Percentiles rank a stretch among this genome's conserved stretches.
phyloP scores from a whole-genome alignment of 2,888 invertebrate species.

The Xanthorhoe designata region DNA sequence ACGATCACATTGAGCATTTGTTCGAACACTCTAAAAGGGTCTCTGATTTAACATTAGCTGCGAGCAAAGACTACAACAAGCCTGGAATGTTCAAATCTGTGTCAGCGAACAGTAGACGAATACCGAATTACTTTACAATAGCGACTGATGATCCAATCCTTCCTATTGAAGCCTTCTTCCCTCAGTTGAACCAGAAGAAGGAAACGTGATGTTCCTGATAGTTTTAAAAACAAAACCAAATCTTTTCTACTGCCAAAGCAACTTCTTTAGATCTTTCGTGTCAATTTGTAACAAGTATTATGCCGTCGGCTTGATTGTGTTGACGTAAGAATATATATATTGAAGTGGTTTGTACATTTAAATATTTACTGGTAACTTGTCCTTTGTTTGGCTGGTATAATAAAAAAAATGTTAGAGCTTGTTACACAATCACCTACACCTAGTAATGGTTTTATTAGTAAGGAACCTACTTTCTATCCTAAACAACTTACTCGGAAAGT shows the following conservation, averaged over 20 bases:
- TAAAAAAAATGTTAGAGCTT: too few relatives aligned
- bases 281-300: conserved; percentile 13
- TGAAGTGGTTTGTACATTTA: too few relatives aligned
- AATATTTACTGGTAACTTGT: neutral
- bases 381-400: neutral
- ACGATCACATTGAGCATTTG: conserved; percentile 72
- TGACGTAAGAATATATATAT: neutral
- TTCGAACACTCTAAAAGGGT: conserved; percentile 88
- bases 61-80: conserved; percentile 89
- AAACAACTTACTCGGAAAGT: too few relatives aligned
- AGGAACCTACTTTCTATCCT: too few relatives aligned
- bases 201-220: conserved; percentile 72
- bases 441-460: too few relatives aligned
- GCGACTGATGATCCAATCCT: conserved; percentile 92
- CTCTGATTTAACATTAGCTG: conserved; percentile 90
- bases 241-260: conserved; percentile 79
- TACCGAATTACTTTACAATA: conserved; percentile 90
- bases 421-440: too few relatives aligned
- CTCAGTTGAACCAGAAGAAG: conserved; percentile 88
- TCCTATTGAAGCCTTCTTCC: conserved; percentile 93
- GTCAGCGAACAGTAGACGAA: conserved; percentile 86
- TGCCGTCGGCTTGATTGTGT: neutral
- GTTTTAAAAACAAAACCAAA: conserved; percentile 70
- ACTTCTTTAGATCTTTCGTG: conserved; percentile 39
- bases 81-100: conserved; percentile 90